phyloP scores from a whole-genome alignment of 2,797 vertebrate genomes.

The Cirrhinus molitorella region DNA sequence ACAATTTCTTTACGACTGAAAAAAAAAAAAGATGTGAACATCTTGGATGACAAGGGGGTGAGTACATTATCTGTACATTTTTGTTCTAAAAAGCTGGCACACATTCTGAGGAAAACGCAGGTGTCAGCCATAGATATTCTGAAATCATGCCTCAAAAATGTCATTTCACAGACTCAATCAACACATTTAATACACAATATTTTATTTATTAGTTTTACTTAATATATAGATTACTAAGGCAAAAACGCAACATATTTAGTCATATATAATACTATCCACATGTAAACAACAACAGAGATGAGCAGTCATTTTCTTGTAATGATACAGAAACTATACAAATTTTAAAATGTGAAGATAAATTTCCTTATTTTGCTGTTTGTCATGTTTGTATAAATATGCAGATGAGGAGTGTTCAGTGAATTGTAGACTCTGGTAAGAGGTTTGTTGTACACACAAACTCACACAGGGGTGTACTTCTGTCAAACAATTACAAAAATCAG shows the following conservation, averaged over 20 bases:
- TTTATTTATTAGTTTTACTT: slow-evolving; percentile 8
- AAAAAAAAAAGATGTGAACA: too few species aligned
- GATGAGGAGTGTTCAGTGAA: not conserved
- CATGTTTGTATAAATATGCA: slow-evolving; percentile 12
- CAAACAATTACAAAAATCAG: slow-evolving; percentile 17
- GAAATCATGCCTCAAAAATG: not conserved
- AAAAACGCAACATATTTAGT: slow-evolving; percentile 3
- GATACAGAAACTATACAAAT: slow-evolving; percentile 17
- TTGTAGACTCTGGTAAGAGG: not conserved
- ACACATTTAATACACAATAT: not conserved
- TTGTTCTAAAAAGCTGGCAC: not conserved
- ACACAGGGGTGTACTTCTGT: not conserved
- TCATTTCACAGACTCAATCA: not conserved
- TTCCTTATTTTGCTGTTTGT: not conserved
- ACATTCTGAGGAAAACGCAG: not conserved
- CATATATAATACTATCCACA: not conserved
- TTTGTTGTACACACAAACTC: slow-evolving; percentile 1
- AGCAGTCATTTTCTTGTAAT: not conserved
- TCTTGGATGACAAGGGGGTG: too few species aligned
- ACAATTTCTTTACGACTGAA: too few species aligned
- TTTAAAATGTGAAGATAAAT: not conserved
- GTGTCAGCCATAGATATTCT: not conserved
- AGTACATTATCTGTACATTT: too few species aligned
- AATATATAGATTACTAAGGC: not conserved
- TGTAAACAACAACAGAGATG: slow-evolving; percentile 10